Evolutionary conservation across 2,797 vertebrate species (phyloP).

Genomic region (Sphaeramia orbicularis): DNA sequence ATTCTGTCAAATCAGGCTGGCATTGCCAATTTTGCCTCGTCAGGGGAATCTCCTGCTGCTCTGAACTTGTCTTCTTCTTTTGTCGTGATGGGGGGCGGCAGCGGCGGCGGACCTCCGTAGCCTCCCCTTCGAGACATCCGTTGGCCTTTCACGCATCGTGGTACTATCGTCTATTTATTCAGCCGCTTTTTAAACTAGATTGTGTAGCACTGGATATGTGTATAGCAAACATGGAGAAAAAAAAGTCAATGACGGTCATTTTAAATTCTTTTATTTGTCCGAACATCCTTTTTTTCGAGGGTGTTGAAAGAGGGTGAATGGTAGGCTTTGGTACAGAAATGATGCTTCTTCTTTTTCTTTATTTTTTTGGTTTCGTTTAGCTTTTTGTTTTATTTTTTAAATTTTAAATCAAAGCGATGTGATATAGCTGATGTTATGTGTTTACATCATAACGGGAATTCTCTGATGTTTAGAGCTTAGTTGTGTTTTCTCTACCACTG

Average conservation of each 20-base stretch:
- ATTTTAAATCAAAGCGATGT: conserved; percentile 55
- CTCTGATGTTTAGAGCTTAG: conserved; percentile 88
- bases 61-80: conserved; percentile 68
- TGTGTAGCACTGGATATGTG: conserved; percentile 74
- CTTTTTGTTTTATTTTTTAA: conserved; percentile 39
- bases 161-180: conserved; percentile 82
- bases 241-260: conserved; percentile 52
- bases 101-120: conserved; percentile 37
- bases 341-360: conserved; percentile 55
- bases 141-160: conserved; percentile 83
- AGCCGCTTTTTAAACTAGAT: conserved; percentile 74
- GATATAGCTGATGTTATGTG: conserved; percentile 72
- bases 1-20: conserved; percentile 60
- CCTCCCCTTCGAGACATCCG: conserved; percentile 55
- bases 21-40: conserved; percentile 74
- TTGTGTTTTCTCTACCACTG: conserved; percentile 85
- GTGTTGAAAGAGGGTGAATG: conserved; percentile 38
- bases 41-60: conserved; percentile 78
- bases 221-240: conserved; percentile 43
- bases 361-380: conserved; percentile 18
- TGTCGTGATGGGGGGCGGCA: conserved; percentile 31
- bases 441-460: conserved; percentile 77
- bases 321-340: conserved; percentile 73
- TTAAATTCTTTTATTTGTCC: conserved; percentile 62
- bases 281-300: conserved; percentile 42